Percentiles rank a stretch among this genome's conserved stretches.
phyloP scores from a whole-genome alignment of 2,113 vertebrate genomes.

The Toxotes chatareus region DNA sequence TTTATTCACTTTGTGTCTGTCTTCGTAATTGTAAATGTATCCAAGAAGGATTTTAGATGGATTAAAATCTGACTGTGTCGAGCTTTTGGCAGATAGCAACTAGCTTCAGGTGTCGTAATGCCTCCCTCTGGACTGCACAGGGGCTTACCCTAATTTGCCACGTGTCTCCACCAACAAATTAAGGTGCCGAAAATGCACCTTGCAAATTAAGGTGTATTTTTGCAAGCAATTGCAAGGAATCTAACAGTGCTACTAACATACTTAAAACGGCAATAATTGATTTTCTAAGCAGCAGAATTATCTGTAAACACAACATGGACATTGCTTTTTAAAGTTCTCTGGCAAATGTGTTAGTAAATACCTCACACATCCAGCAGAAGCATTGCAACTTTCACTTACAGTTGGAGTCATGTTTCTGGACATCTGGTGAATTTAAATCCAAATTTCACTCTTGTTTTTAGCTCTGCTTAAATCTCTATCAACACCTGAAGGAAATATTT shows the following conservation, averaged over 20 bases:
- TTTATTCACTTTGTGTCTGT: background rate
- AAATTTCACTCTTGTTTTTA: background rate
- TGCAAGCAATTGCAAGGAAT: too few species aligned
- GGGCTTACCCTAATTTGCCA: background rate
- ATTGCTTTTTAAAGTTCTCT: background rate
- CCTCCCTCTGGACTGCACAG: background rate
- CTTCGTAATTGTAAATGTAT: background rate
- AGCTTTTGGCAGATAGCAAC: background rate
- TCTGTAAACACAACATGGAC: background rate
- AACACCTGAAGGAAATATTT: too few species aligned
- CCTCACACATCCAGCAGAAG: background rate
- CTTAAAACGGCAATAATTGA: background rate
- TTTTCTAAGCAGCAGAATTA: background rate
- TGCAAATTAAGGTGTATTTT: too few species aligned
- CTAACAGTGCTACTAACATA: background rate
- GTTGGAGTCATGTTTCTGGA: background rate
- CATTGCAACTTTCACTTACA: background rate
- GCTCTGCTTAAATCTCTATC: background rate
- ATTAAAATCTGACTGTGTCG: background rate
- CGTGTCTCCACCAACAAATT: background rate
- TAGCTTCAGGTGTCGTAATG: slow-evolving; percentile 11
- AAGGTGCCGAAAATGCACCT: background rate
- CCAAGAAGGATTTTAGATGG: background rate
- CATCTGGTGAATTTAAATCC: background rate
- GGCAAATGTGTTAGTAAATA: background rate